phyloP scores from a whole-genome alignment of 1,140 invertebrate genomes.

The Eubasilissa regina region DNA sequence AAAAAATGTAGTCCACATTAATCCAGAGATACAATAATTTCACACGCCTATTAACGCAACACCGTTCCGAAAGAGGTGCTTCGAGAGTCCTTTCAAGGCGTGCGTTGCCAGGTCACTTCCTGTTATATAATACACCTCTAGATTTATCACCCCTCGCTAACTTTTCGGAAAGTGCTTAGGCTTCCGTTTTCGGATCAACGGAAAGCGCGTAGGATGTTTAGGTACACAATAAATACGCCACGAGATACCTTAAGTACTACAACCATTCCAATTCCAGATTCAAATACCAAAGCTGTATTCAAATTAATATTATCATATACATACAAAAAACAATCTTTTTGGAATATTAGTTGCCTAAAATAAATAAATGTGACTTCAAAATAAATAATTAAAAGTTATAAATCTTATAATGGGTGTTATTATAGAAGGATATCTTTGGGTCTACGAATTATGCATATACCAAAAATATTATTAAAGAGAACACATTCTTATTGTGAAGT shows the following conservation, averaged over 20 bases:
- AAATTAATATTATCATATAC: not conserved
- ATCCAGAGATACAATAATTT: too few relatives aligned
- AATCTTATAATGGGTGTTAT: not conserved
- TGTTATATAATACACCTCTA: conserved; percentile 10
- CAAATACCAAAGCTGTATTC: not conserved
- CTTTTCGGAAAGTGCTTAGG: conserved; percentile 45
- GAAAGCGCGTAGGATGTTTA: not conserved
- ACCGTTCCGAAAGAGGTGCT: too few relatives aligned
- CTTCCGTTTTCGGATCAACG: conserved; percentile 31
- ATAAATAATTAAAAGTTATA: not conserved
- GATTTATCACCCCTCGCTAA: conserved; percentile 35
- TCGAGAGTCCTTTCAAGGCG: not conserved
- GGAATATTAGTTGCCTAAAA: not conserved
- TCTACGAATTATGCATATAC: too few relatives aligned
- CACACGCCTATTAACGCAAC: too few relatives aligned
- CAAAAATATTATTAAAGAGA: too few relatives aligned
- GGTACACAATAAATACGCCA: not conserved
- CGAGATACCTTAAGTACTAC: not conserved
- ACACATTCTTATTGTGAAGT: too few relatives aligned
- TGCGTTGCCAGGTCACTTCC: conserved; percentile 12
- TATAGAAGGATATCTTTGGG: too few relatives aligned
- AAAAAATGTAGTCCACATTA: too few relatives aligned
- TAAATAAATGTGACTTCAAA: not conserved
- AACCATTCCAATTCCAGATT: not conserved
- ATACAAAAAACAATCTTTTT: not conserved